Evolutionary conservation across 1,140 invertebrate genomes (phyloP), one percentile per base, ranked within the genome.

Genomic region (Drosophila cardini): DNA sequence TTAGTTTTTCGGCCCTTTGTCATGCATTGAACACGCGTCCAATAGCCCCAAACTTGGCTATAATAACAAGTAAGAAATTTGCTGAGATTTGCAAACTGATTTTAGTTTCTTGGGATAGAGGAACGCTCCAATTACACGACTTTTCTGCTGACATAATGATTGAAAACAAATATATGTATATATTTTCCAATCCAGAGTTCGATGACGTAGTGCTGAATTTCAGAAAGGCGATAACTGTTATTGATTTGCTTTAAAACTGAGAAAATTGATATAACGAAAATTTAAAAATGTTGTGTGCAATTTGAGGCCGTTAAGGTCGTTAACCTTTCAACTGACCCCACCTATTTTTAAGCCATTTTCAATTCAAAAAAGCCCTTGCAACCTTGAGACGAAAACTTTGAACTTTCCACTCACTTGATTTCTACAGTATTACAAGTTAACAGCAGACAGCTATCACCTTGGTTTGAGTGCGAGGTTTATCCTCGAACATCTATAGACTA

Each of bases 131-230:
- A 77, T 86, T 86, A 82, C 78, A 46, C 11, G 13, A 26, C 11
- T 58, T 63, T 72, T 80, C 34, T 77, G 81, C 83, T 87, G 83
- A 85, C 43, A 75, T 69, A 60, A 80, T 63, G 16, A 45, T 52
- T 42, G 46, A 55, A 68, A 61, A 67, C 56, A 69, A 73, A 34
- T 45, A 26, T 26, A 26, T 26, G 5, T 26, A 0, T 26, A 26
- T 26, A 26, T 26, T 30, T 30, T 11, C 52, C 42, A 7, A 16
- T 42, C 40, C 2, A 7, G 32, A 42, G 64, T 73, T 73, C 71
- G 56, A 73, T 72, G 70, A 68, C 64, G 53, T 48, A 55, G 48
- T 21, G 56, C 40, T 40, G 62, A 65, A 42, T 32, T 58, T 21
- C 34, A 53, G 53, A 16, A 58, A 72, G 52, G 46, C 10, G 48